phyloP scores from a whole-genome alignment of 2,888 invertebrate genomes.

The Anorthoa munda region DNA sequence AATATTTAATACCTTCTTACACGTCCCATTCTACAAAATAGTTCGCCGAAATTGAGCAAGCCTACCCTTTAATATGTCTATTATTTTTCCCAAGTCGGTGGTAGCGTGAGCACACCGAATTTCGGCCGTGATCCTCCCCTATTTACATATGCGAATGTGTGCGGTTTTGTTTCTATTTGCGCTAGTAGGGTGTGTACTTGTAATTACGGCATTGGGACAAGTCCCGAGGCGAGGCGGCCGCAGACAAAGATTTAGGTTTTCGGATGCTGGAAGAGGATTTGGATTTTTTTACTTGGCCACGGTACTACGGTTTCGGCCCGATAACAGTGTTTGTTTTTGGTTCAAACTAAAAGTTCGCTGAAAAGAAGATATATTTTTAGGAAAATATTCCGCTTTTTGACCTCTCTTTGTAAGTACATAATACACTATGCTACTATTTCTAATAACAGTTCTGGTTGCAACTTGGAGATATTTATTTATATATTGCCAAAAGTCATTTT shows the following conservation, averaged over 20 bases:
- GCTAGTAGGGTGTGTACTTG: constrained; percentile 85
- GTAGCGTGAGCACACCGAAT: constrained; percentile 68
- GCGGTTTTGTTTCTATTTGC: constrained; percentile 89
- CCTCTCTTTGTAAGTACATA: too few relatives aligned
- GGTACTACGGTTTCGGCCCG: too few relatives aligned
- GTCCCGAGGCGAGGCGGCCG: constrained; percentile 83
- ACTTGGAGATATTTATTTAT: too few relatives aligned
- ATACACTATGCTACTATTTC: too few relatives aligned
- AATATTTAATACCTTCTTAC: constrained; percentile 22
- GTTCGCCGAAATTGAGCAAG: constrained; percentile 41
- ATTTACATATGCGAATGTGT: constrained; percentile 88
- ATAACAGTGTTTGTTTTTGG: too few relatives aligned
- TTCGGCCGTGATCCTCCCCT: constrained; percentile 78
- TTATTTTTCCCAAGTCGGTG: constrained; percentile 65
- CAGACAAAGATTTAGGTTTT: constrained; percentile 72
- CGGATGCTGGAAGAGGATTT: constrained; percentile 60
- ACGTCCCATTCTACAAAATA: constrained; percentile 17
- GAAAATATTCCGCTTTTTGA: too few relatives aligned
- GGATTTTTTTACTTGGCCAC: not conserved
- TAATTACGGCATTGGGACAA: constrained; percentile 89
- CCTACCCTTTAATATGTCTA: constrained; percentile 39
- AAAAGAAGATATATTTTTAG: too few relatives aligned
- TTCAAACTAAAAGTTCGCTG: too few relatives aligned
- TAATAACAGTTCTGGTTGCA: too few relatives aligned
- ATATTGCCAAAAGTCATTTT: too few relatives aligned